Evolutionary conservation across 2,888 invertebrate species (phyloP).

Genomic region (Ditula angustiorana): DNA sequence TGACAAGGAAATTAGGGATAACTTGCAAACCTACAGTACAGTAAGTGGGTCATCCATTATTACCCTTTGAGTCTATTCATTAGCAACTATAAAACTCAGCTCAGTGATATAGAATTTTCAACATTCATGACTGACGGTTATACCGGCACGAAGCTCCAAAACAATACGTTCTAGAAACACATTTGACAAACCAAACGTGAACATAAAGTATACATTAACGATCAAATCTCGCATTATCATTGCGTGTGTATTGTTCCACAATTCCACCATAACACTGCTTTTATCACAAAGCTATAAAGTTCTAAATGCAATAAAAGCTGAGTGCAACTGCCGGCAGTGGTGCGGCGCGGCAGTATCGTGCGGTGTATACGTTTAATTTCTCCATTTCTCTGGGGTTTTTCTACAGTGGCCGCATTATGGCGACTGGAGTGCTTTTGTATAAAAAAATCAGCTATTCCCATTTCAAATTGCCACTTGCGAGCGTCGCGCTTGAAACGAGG

Average conservation of each 20-base stretch:
- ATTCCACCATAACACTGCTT: neutral
- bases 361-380: constrained; percentile 55
- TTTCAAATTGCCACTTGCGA: constrained; percentile 62
- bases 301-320: constrained; percentile 19
- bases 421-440: constrained; percentile 59
- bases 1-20: no score
- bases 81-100: no score
- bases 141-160: neutral
- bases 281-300: constrained; percentile 13
- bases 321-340: constrained; percentile 11
- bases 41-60: no score
- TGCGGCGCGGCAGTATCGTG: constrained; percentile 9
- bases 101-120: no score
- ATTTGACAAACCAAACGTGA: neutral
- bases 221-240: constrained; percentile 7
- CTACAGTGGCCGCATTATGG: constrained; percentile 56
- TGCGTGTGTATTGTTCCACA: constrained; percentile 16
- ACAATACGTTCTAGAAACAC: neutral
- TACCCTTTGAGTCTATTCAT: no score
- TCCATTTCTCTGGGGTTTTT: constrained; percentile 59
- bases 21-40: no score
- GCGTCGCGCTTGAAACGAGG: constrained; percentile 50
- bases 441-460: constrained; percentile 66
- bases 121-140: neutral
- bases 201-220: constrained; percentile 15